A percentile compares a stretch with the other conserved stretches of the same genome.
Evolutionary conservation across 2,113 vertebrate genomes (phyloP).

Genomic region (Eptatretus burgeri): DNA sequence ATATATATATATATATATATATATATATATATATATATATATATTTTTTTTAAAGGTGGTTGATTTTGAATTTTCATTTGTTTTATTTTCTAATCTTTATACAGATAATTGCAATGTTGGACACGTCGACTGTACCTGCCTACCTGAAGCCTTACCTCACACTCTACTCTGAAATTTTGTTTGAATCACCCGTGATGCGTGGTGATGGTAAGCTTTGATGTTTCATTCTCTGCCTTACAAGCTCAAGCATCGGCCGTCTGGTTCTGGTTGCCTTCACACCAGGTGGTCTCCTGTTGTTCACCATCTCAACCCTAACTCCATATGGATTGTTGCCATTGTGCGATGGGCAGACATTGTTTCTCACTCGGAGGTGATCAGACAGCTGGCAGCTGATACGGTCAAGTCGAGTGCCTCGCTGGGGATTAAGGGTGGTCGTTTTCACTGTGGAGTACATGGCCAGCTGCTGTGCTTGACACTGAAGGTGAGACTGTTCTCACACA

Average conservation of each 20-base stretch:
- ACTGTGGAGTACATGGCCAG: neutral
- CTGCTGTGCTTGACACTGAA: neutral
- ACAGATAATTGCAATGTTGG: constrained; percentile 1
- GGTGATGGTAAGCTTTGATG: neutral
- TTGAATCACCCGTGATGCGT: neutral
- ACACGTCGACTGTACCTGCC: neutral
- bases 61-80: too few relatives aligned
- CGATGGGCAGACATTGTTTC: neutral
- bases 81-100: neutral
- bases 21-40: too few relatives aligned
- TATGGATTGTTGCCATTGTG: neutral
- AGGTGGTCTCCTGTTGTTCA: too few relatives aligned
- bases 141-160: neutral
- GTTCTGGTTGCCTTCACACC: too few relatives aligned
- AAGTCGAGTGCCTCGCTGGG: neutral
- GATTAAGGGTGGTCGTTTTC: neutral
- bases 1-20: too few relatives aligned
- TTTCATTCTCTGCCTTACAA: neutral
- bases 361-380: constrained; percentile 2
- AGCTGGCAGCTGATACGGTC: constrained; percentile 6
- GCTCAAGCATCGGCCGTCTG: too few relatives aligned
- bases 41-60: too few relatives aligned
- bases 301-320: too few relatives aligned
- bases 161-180: constrained; percentile 1
- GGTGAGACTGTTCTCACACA: neutral